Conservation (phyloP, 2,113 vertebrate species). For the Sylvilagus bachmani region DNA sequence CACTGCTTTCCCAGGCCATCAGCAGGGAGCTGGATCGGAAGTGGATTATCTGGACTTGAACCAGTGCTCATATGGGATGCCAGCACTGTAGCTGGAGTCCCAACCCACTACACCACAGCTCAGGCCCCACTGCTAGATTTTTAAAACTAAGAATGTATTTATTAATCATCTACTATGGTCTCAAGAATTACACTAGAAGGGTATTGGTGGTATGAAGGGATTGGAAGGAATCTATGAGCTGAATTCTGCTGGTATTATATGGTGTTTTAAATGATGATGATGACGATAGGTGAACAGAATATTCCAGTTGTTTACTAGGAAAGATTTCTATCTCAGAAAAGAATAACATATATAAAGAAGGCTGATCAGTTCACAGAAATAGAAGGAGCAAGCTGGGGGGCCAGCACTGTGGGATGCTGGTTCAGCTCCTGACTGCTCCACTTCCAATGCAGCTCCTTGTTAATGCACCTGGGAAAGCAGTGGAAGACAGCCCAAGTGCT, state of each 20-base stretch:
- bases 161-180: slow-evolving; percentile 37
- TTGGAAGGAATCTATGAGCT: background rate
- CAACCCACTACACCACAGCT: too few relatives aligned
- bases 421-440: too few relatives aligned
- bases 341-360: background rate
- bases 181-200: slow-evolving; percentile 41
- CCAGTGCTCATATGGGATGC: too few relatives aligned
- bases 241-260: slow-evolving; percentile 25
- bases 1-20: too few relatives aligned
- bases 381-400: background rate
- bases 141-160: slow-evolving; percentile 48
- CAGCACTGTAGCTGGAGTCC: too few relatives aligned
- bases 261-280: background rate
- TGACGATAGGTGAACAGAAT: background rate
- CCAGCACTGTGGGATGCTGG: too few relatives aligned
- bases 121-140: background rate
- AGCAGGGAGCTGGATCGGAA: too few relatives aligned
- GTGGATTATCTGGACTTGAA: too few relatives aligned
- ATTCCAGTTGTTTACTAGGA: slow-evolving; percentile 28
- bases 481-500: too few relatives aligned
- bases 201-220: slow-evolving; percentile 1
- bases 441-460: too few relatives aligned
- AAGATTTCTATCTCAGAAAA: slow-evolving; percentile 40
- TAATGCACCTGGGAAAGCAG: too few relatives aligned
- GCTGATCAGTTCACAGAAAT: background rate